Base-by-base conservation (phyloP, 92 coral and sea anemone genomes). In the Siderastrea siderea region DNA sequence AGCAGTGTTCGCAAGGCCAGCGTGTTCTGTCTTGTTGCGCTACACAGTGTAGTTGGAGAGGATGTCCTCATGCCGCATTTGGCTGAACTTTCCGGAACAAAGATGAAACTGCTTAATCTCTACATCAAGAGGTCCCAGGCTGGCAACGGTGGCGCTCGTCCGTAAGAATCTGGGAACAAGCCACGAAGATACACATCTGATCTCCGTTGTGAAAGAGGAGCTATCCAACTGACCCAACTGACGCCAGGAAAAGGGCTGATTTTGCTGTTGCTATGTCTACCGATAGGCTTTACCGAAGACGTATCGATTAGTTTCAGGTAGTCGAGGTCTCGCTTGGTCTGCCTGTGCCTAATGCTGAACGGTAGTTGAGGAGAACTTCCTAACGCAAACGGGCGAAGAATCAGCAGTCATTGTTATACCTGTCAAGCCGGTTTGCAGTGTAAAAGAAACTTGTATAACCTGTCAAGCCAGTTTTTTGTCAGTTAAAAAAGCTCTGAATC, bases 1-100 rank as follows among this genome's bases (percentile, higher is more conserved):
- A 97, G 99, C 82, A 95, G 98, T 80, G 99, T 97, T 67, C 95
- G 99, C 47, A 97, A 97, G 84, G 99, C 99, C 62, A 97, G 99
- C 75, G 99, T 95, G 87, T 97, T 97, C 65, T 93, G 98, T 89
- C 95, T 95, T 49, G 99, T 97, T 68, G 99, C 98, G 59, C 75
- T 97, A 46, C 98, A 97, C 88, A 77, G 85, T 49, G 86, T 82
- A 5, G 99, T 97, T 5, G 99, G 99, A 5, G 99, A 97, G 64
- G 93, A 91, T 1, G 82, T 89, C 6, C 84, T 97, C 2, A 71
- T 93, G 67, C 99, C 99, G 6, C 96, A 97, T 81, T 82, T 97
- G 85, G 98, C 96, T 4, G 99, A 97, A 61, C 95, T 97, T 38
- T 96, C 99, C 12, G 98, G 98, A 53, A 97, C 98, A 63, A 97